Conservation (phyloP, 2,888 invertebrate species). For the Koerneria pararmatus region DNA sequence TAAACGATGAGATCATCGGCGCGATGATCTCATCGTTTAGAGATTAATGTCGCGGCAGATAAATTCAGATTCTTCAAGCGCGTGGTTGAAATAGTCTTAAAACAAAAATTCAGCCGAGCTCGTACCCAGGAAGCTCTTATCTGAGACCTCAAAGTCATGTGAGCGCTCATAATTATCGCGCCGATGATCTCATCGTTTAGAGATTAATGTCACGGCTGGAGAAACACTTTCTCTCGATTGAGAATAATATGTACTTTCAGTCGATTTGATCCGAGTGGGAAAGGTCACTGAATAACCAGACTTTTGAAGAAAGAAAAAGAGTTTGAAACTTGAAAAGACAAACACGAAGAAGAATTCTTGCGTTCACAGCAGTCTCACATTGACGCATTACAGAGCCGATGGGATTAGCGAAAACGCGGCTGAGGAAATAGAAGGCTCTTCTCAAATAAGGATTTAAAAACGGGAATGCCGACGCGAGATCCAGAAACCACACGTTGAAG, state of each 20-base stretch:
- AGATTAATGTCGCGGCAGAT: too few relatives aligned
- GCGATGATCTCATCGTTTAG: too few relatives aligned
- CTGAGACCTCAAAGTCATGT: too few relatives aligned
- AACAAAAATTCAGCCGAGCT: too few relatives aligned
- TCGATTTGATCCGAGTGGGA: background rate
- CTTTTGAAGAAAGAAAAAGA: background rate
- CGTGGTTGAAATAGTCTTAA: too few relatives aligned
- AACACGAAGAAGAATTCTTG: constrained; percentile 25
- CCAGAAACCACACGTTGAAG: constrained; percentile 22
- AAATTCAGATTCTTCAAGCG: too few relatives aligned
- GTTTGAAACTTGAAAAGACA: background rate
- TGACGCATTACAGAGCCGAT: constrained; percentile 20
- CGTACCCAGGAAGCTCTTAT: too few relatives aligned
- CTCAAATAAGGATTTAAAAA: constrained; percentile 6
- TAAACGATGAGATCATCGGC: too few relatives aligned
- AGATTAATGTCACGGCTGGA: too few relatives aligned
- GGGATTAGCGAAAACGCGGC: constrained; percentile 23
- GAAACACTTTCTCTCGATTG: background rate
- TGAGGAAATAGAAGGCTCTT: constrained; percentile 20
- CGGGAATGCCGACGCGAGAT: constrained; percentile 14
- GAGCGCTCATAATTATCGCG: too few relatives aligned
- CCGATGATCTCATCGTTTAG: too few relatives aligned
- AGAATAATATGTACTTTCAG: background rate
- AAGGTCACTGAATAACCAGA: background rate
- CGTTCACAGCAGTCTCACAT: constrained; percentile 27